Conservation (phyloP, 2,113 vertebrate species). For the Entelurus aequoreus region DNA sequence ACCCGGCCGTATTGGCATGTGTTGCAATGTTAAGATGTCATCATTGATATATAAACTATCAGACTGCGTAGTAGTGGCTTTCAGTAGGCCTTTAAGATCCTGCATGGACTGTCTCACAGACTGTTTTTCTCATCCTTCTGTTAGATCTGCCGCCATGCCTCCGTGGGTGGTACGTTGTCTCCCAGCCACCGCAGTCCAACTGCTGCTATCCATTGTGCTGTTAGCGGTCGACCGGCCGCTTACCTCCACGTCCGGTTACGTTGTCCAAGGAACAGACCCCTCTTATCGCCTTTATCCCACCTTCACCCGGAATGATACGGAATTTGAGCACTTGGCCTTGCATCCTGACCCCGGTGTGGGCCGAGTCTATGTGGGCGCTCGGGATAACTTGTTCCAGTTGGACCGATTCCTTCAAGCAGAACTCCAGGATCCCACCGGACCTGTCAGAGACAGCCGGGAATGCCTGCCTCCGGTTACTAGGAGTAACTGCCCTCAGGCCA, state of each 20-base stretch:
- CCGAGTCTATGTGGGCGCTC: slow-evolving; percentile 85
- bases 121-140: background rate
- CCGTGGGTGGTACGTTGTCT: slow-evolving; percentile 76
- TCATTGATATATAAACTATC: too few relatives aligned
- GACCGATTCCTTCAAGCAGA: slow-evolving; percentile 82
- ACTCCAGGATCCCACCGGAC: slow-evolving; percentile 78
- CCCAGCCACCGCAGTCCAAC: slow-evolving; percentile 31
- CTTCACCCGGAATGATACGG: slow-evolving; percentile 76
- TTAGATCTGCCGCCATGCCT: slow-evolving; percentile 87
- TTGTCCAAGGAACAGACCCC: slow-evolving; percentile 50
- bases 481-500: slow-evolving; percentile 85
- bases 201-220: slow-evolving; percentile 45
- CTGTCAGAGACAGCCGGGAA: slow-evolving; percentile 86
- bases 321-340: slow-evolving; percentile 86
- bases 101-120: background rate
- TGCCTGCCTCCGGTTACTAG: slow-evolving; percentile 86
- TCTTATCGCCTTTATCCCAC: slow-evolving; percentile 51
- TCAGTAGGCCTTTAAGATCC: too few relatives aligned
- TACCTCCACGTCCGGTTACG: slow-evolving; percentile 40
- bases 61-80: too few relatives aligned
- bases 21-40: too few relatives aligned
- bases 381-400: slow-evolving; percentile 88
- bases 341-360: slow-evolving; percentile 80
- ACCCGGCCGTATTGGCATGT: too few relatives aligned
- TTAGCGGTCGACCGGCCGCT: slow-evolving; percentile 65